Conservation (phyloP, 2,888 invertebrate genomes). For the Dryocosmus kuriphilus region DNA sequence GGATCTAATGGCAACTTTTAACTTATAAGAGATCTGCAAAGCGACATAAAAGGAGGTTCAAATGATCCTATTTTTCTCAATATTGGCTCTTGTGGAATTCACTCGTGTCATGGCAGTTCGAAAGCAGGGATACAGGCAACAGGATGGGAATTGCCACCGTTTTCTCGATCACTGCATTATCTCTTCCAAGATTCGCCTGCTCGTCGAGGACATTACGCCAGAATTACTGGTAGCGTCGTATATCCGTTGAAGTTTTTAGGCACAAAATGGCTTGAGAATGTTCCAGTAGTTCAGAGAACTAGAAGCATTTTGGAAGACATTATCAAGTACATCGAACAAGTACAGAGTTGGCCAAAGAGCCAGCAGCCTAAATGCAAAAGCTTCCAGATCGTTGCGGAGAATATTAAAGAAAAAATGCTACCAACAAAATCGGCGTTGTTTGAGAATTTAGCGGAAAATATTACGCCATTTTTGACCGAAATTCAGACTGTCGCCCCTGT, state of each 20-base stretch:
- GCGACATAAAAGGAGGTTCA: no score
- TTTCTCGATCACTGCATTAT: constrained; percentile 61
- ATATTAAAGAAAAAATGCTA: constrained; percentile 44
- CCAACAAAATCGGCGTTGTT: constrained; percentile 29
- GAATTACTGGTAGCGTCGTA: constrained; percentile 25
- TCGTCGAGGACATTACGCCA: constrained; percentile 15
- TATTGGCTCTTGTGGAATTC: no score
- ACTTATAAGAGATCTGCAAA: neutral
- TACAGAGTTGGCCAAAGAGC: no score
- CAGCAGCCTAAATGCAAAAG: no score
- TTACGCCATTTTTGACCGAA: no score
- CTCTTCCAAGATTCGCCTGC: constrained; percentile 65
- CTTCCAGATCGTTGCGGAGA: no score
- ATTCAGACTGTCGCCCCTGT: no score
- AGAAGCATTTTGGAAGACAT: constrained; percentile 21
- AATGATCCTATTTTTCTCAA: no score
- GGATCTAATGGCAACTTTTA: no score
- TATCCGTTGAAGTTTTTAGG: no score
- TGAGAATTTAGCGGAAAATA: no score
- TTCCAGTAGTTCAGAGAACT: constrained; percentile 58
- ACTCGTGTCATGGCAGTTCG: neutral
- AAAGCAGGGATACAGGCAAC: constrained; percentile 47
- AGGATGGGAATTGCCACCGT: constrained; percentile 55
- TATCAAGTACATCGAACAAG: constrained; percentile 49
- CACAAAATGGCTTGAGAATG: no score